Percentiles rank a stretch among this genome's conserved stretches.
Evolutionary conservation across 1,140 invertebrate species (phyloP).

Genomic region (Solenopsis fugax): DNA sequence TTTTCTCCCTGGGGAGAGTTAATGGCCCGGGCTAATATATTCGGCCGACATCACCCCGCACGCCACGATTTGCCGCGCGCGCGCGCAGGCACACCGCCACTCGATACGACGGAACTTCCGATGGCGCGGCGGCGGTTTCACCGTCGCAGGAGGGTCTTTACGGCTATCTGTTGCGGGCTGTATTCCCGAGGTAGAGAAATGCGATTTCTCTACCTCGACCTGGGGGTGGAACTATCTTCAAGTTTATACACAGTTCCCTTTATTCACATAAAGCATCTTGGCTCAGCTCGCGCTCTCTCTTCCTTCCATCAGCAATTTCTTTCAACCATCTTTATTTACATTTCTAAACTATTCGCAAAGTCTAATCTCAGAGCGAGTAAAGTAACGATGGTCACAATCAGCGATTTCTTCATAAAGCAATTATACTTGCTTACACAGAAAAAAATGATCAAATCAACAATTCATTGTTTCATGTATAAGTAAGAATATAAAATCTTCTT

Average conservation of each 20-base stretch:
- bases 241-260: constrained; percentile 14
- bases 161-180: constrained; percentile 45
- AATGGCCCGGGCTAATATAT: constrained; percentile 63
- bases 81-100: not conserved
- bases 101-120: constrained; percentile 61
- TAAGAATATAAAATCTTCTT: no score
- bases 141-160: constrained; percentile 56
- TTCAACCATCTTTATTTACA: not conserved
- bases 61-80: no score
- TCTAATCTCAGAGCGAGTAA: not conserved
- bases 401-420: not conserved
- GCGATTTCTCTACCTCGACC: not conserved
- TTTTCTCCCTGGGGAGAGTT: constrained; percentile 60
- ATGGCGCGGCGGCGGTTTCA: constrained; percentile 55
- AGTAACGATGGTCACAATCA: not conserved
- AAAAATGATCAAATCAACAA: no score
- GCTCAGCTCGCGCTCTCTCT: not conserved
- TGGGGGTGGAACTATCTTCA: not conserved
- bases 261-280: not conserved
- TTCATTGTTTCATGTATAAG: no score
- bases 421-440: no score
- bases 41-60: constrained; percentile 30
- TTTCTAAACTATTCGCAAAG: not conserved
- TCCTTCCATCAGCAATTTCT: not conserved
- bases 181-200: constrained; percentile 44